phyloP scores from a whole-genome alignment of 2,113 vertebrate species.

The Canis aureus region DNA sequence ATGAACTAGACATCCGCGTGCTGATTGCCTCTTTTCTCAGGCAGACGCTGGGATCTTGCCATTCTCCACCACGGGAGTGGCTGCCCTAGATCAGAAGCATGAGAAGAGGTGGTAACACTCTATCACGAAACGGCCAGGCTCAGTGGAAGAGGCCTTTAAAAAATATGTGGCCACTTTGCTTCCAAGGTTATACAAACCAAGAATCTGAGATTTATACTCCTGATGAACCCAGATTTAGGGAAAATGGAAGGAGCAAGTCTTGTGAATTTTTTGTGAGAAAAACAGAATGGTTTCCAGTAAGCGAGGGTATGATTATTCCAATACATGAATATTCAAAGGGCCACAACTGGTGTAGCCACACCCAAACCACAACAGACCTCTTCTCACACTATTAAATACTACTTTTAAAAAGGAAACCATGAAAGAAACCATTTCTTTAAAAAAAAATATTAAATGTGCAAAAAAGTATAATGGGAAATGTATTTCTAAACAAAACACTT shows the following conservation, averaged over 20 bases:
- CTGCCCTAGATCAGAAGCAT: neutral
- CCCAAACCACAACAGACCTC: constrained; percentile 68
- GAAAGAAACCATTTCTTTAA: constrained; percentile 72
- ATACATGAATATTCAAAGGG: constrained; percentile 46
- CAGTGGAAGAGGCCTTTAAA: neutral
- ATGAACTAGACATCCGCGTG: neutral
- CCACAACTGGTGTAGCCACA: constrained; percentile 56
- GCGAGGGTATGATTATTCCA: constrained; percentile 60
- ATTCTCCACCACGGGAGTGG: neutral
- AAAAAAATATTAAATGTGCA: constrained; percentile 72
- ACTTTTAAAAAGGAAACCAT: constrained; percentile 57
- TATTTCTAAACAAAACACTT: constrained; percentile 81
- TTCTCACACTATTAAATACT: constrained; percentile 69
- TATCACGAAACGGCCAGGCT: neutral
- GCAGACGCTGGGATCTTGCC: neutral
- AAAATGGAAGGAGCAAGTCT: constrained; percentile 6
- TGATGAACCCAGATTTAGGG: constrained; percentile 22
- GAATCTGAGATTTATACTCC: neutral
- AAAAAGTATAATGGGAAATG: constrained; percentile 75
- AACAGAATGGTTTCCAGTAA: constrained; percentile 63
- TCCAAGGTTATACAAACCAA: neutral
- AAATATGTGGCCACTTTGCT: neutral
- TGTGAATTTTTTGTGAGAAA: constrained; percentile 54
- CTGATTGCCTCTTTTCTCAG: neutral
- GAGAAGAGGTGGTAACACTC: neutral